Base-by-base conservation (phyloP, 2,113 vertebrate species). In the Jacana jacana region DNA sequence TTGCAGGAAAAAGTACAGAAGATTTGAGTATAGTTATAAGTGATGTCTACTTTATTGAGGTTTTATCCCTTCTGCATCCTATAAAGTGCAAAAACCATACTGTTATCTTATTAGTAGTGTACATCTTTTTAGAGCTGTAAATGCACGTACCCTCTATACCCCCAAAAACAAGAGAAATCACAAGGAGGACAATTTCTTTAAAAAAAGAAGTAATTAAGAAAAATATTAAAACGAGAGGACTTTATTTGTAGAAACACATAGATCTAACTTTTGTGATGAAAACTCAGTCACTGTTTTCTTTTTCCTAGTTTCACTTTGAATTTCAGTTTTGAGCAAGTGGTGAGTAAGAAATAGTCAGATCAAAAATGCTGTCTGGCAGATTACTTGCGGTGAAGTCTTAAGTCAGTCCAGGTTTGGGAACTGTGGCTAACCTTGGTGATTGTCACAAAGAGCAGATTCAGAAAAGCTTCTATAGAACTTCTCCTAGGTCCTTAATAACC, bases 181-280 rank as follows among this genome's bases (percentile, higher is more conserved):
- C 9, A 35, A 30, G 10, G 11, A 2, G 58, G 4, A 35, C 1
- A 42, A 52, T 79, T 65, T 54, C 2, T 51, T 25, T 6, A 22
- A 31, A 68, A 40, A 52, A 40, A 4, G 3, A 35, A 10, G 37
- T 30, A 69, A 19, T 37, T 19, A 64, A 37, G 25, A 35, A 27
- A 3, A 52, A 52, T 4, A 52, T 4, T 1, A 9, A 8, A 77
- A 27, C 0, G 3, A 31, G 33, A 65, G 6, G 7, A 16, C 2
- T 55, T 66, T 86, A 4, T 40, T 40, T 79, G 19, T 30, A 69
- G 54, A 68, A 86, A 51, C 5, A 16, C 10, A 1, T 18, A 57
- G 4, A 19, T 51, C 1, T 60, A 7, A 13, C 27, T 71, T 30
- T 46, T 25, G 8, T n/a, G 1, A 1, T 39, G 76, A 60, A 66